Evolutionary conservation across 2,113 vertebrate genomes (phyloP), one percentile per base, ranked within the genome.

Genomic region (Gymnobelideus leadbeateri): DNA sequence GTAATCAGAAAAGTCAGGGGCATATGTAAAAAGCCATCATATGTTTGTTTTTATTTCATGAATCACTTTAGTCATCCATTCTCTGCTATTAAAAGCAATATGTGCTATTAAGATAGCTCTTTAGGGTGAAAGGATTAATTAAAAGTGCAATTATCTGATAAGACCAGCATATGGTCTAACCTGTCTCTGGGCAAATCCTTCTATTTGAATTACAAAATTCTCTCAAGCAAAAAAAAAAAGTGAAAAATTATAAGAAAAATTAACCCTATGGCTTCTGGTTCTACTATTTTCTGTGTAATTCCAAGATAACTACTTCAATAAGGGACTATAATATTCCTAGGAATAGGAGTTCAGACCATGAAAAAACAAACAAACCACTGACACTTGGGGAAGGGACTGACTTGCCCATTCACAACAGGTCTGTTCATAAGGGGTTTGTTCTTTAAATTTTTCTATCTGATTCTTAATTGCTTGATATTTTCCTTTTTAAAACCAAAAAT

Each of bases 141-240:
- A 97, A 97, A 96, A 97, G 52, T 94, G n/a, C 92, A 96, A 97
- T 97, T 95, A 97, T 92, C 91, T 97, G 94, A 91, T 93, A 96
- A 95, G 92, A 92, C 37, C 52, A 94, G 91, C 91, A 95, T 90
- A 89, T 50, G 31, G 26, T 95, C 89, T 94, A 92, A 94, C 28
- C 89, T 90, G 54, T 94, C 84, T 96, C 91, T 95, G 24, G 89
- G 93, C 49, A 96, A 95, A 96, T 93, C 95, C 93, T 90, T 92
- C 90, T 93, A 91, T 89, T 95, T 95, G 51, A 95, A 96, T 84
- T 96, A 92, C 61, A 96, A 96, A 96, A 95, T 94, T 51, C 57
- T 21, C 0, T 25, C 5, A 91, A 54, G 8, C 8, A 52, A 31
- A 68, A 46, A 46, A 51, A 94, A 94, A 90, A 91, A 94, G 7